Base-by-base conservation (phyloP, 2,888 invertebrate species). In the Leptinotarsa tumamoca region DNA sequence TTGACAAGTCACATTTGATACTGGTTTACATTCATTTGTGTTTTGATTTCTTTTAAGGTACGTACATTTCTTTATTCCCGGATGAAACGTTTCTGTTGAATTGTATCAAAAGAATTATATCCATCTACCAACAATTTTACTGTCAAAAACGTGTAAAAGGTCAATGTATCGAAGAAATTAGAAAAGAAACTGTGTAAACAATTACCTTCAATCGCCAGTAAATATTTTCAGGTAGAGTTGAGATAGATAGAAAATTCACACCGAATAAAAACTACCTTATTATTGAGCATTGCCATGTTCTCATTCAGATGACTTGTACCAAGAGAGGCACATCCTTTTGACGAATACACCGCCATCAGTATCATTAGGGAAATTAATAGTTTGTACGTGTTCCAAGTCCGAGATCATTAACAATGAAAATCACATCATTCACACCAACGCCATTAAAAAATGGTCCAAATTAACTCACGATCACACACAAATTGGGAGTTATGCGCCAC, bases 381-480 rank as follows among this genome's bases (percentile, higher is more conserved):
- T 67, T 50, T 67, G 68, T 77, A 80, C 81, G 80, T 82, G 80
- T 14, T 43, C 33, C 43, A 21, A 50, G 18, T 54, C 71, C 52
- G 51, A 75, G 21, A 52, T 51, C 67, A 67, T 66, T 66, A 70
- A 72, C 72, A 75, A 77, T 74, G 71, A 70, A 76, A 76, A 76
- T 80, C 75, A 79, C 73, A 79, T 79, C 77, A 77, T 76, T 79
- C 76, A 78, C 77, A 67, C 72, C 68, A 75, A 74, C 74, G 73
- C 76, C 79, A 79, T 80, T 80, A 76, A 79, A 82, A 81, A 82
- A 79, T 68, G 68, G 80, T 79, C 74, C 74, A 74, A 82, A 82
- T 81, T 80, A 80, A 80, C 79, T 82, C 83, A 83, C 83, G 83
- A 82, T 80, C 78, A 80, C 80, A 80, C 78, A 81, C 79, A 81